Conservation (phyloP, 1,140 invertebrate genomes). For the Drosophila sp. region DNA sequence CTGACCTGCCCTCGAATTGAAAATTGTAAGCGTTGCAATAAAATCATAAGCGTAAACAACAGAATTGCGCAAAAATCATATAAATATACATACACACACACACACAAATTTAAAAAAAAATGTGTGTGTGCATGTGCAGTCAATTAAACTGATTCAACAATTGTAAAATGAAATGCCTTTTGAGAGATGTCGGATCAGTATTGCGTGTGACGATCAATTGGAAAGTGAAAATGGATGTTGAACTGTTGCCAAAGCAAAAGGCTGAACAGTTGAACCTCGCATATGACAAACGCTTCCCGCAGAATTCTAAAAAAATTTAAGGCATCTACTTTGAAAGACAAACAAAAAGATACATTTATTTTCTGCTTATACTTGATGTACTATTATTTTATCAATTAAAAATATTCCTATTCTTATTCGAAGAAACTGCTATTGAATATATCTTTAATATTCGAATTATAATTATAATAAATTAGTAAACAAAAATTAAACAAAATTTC, state of each 20-base stretch:
- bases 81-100: slow-evolving; percentile 27
- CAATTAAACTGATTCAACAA: slow-evolving; percentile 74
- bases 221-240: slow-evolving; percentile 59
- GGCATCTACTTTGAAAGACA: too few relatives aligned
- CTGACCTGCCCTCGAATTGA: slow-evolving; percentile 61
- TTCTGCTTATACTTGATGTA: too few relatives aligned
- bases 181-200: slow-evolving; percentile 10
- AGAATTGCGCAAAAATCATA: slow-evolving; percentile 18
- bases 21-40: slow-evolving; percentile 54
- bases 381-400: too few relatives aligned
- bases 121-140: slow-evolving; percentile 26
- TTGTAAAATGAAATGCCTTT: slow-evolving; percentile 65
- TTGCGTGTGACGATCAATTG: slow-evolving; percentile 52
- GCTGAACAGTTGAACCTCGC: background rate
- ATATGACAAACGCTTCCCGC: slow-evolving; percentile 4
- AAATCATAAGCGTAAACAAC: slow-evolving; percentile 63
- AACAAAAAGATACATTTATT: too few relatives aligned
- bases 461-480: too few relatives aligned
- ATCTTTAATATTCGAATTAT: too few relatives aligned
- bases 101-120: slow-evolving; percentile 5
- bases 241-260: slow-evolving; percentile 26
- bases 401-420: too few relatives aligned
- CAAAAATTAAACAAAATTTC: too few relatives aligned
- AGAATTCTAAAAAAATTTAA: slow-evolving; percentile 1
- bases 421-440: background rate